Evolutionary conservation across 2,797 vertebrate species (phyloP), one percentile per base, ranked within the genome.

Genomic region (Tenualosa ilisha): DNA sequence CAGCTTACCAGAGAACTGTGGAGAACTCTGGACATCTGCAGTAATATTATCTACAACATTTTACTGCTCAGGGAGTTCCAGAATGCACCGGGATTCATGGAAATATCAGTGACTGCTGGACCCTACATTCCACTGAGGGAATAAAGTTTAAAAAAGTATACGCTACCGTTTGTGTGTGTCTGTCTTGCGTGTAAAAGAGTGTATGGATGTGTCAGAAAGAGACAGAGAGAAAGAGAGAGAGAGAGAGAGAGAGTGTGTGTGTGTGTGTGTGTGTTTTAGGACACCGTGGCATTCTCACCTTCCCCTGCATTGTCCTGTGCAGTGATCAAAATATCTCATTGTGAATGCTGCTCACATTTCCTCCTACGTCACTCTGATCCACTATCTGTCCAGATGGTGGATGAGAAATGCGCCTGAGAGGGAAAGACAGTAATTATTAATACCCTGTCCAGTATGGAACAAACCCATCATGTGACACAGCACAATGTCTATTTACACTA

Each of bases 371-470:
- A 79, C 84, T 59, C 49, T 59, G 61, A 84, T 46, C 85, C n/a
- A 85, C 83, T 87, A 82, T 43, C 82, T 83, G 50, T 61, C 82
- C 84, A 87, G 75, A 84, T 86, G 87, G 85, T 37, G 81, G 84
- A 85, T 49, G 51, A 81, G 3, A 3, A 63, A 40, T 63, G 59
- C 9, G 7, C 24, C 24, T 61, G 49, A 59, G 24, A 43, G 9
- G 43, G 31, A 65, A 68, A 20, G 49, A 81, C 40, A 11, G 61
- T 87, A 81, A 84, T 85, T 84, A 84, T 82, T 85, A 87, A 83
- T 68, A 43, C 43, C 53, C 51, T 82, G 9, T 46, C 83, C 20
- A 40, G 50, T 6, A 22, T 83, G 83, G 81, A 26, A 85, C 54
- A 43, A 63, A 59, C n/a, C 26, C 37, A 61, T 6, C 24, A 5